phyloP scores from a whole-genome alignment of 2,797 vertebrate genomes.

The Anolis apletophallus region DNA sequence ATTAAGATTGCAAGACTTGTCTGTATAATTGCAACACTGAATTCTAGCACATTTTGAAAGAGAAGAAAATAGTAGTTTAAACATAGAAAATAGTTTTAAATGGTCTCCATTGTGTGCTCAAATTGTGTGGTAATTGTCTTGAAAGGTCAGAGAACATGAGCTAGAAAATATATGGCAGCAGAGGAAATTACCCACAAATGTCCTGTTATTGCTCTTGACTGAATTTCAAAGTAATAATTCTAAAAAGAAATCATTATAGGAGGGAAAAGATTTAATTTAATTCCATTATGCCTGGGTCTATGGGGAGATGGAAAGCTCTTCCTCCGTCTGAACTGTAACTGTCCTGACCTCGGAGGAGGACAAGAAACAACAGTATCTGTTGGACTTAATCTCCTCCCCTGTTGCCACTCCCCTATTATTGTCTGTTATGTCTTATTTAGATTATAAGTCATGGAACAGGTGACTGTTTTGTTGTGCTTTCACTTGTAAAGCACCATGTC shows the following conservation, averaged over 20 bases:
- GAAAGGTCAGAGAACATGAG: constrained; percentile 46
- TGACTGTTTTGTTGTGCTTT: no score
- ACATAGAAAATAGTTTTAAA: constrained; percentile 56
- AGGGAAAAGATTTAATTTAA: neutral
- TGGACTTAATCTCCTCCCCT: no score
- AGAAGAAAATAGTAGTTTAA: constrained; percentile 49
- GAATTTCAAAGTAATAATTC: constrained; percentile 36
- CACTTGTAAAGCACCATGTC: no score
- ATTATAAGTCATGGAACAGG: no score
- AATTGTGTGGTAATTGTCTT: constrained; percentile 31
- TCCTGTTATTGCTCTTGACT: neutral
- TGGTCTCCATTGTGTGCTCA: constrained; percentile 41
- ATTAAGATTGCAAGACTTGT: constrained; percentile 44
- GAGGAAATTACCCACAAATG: constrained; percentile 27
- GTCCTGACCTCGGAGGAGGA: no score
- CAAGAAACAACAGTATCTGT: no score
- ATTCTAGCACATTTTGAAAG: constrained; percentile 41
- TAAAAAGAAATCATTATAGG: neutral
- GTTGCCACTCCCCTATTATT: no score
- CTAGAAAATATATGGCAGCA: constrained; percentile 17
- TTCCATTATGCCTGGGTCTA: no score
- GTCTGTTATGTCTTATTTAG: no score
- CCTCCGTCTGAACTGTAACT: no score
- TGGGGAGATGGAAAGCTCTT: no score
- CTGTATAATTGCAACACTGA: constrained; percentile 47